A percentile compares a stretch with the other conserved stretches of the same genome.
These are phyloP conservation scores for Pteropus rufus DNA, from an alignment of 2,797 vertebrate species.

Conservation along the genomic window DNA sequence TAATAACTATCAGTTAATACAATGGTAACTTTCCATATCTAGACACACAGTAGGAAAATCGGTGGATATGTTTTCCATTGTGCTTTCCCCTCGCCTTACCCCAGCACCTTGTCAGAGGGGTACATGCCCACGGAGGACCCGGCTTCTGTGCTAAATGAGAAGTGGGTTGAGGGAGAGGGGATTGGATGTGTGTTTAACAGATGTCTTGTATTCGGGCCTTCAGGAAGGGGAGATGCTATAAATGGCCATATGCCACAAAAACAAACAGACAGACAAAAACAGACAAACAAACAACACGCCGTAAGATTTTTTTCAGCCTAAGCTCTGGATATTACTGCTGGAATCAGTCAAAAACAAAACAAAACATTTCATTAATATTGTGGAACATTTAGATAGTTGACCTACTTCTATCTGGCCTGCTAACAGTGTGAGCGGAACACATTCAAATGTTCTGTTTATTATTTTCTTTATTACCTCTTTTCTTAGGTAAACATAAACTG, in stretches of 20 bases:
- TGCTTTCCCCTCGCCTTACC: neutral
- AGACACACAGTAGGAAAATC: neutral
- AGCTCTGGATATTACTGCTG: slow-evolving; percentile 14
- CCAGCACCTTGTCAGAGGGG: neutral
- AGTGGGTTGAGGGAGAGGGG: neutral
- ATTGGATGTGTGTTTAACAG: neutral
- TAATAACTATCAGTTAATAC: neutral
- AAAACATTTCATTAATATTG: neutral
- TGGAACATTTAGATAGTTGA: neutral
- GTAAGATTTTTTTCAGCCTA: neutral
- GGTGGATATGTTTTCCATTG: too few relatives aligned
- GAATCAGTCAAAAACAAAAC: neutral
- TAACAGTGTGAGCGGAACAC: neutral
- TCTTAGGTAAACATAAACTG: neutral
- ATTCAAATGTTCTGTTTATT: neutral
- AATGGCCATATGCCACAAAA: neutral
- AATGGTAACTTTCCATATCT: neutral
- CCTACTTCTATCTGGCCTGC: neutral
- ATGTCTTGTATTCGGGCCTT: neutral
- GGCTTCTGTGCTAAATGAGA: neutral
- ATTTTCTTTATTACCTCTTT: neutral
- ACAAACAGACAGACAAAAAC: neutral
- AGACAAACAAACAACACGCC: neutral
- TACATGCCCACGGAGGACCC: neutral
- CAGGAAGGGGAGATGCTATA: neutral